Evolutionary conservation across 2,113 vertebrate species (phyloP), one percentile per base, ranked within the genome.

Genomic region (Neoarius graeffei): DNA sequence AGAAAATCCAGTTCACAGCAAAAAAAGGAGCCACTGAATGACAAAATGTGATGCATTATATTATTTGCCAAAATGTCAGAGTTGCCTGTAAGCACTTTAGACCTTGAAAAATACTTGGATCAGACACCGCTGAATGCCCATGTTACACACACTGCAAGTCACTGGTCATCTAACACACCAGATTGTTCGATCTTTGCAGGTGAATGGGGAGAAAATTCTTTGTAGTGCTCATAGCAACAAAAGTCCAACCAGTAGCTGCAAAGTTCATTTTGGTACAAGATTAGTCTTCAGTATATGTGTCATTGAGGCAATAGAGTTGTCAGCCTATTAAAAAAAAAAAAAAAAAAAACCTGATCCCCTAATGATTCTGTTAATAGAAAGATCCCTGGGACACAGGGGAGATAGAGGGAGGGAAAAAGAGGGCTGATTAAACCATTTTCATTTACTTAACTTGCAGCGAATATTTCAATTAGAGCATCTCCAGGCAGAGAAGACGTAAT

Each of bases 401-500:
- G 93, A 92, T 89, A 91, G 89, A 89, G 82, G 66, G 88, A 90
- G 91, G 74, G 85, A 87, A 89, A 86, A 88, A 87, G 83, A 87
- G 85, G 93, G 89, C 94, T 96, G 95, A 96, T 96, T 96, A 95
- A 95, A 95, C 94, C 94, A 93, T 94, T 94, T 94, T 95, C 93
- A 95, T 95, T 96, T 96, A 95, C 94, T 95, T 96, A 95, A 96
- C 95, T 91, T 94, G 93, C 92, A 95, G 94, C 93, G 94, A 94
- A 96, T 96, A 95, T 96, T 96, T 96, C 95, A 96, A 96, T 95
- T 95, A 96, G 95, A 94, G 93, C 91, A 92, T 95, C 94, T 94
- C 90, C 92, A 94, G 93, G 93, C 94, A 89, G 92, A 93, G 94
- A 94, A 89, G 92, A 92, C 94, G 94, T 94, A 95, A 91, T 93